Conservation (phyloP, 2,797 vertebrate genomes). For the Hozukius guyotensis region DNA sequence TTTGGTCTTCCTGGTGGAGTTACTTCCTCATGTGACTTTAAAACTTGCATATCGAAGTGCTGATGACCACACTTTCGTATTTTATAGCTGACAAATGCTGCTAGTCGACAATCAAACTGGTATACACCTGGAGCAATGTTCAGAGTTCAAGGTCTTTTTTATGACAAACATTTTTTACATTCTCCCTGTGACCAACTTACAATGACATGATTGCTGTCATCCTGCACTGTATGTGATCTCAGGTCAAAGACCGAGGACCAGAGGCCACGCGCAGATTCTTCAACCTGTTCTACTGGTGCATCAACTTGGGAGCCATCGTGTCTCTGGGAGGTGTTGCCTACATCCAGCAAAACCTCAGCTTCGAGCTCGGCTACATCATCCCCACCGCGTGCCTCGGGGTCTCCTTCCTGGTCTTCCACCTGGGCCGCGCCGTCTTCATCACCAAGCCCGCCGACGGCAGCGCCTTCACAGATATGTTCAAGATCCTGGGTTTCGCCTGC, state of each 20-base stretch:
- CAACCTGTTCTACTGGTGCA: constrained; percentile 99
- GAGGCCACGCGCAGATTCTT: constrained; percentile 97
- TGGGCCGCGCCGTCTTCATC: constrained; percentile 92
- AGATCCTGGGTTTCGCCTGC: constrained; percentile 88
- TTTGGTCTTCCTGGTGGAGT: neutral
- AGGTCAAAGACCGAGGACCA: constrained; percentile 95
- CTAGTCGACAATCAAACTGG: neutral
- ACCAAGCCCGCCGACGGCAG: constrained; percentile 95
- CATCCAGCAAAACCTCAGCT: constrained; percentile 93
- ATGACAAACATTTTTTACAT: neutral
- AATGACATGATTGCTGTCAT: neutral
- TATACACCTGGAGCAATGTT: neutral
- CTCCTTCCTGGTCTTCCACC: constrained; percentile 92
- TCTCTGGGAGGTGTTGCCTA: constrained; percentile 94
- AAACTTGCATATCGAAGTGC: neutral
- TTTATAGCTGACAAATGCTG: neutral
- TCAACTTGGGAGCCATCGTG: constrained; percentile 94
- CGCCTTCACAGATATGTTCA: constrained; percentile 93
- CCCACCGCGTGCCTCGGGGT: constrained; percentile 90
- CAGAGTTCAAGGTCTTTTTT: neutral
- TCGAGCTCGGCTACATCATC: constrained; percentile 89
- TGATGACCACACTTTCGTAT: neutral
- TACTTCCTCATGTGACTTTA: neutral
- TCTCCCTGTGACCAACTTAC: neutral
- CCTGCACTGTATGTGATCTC: constrained; percentile 14